phyloP scores from a whole-genome alignment of 2,113 vertebrate genomes.

The Rhadina sibilatrix region DNA sequence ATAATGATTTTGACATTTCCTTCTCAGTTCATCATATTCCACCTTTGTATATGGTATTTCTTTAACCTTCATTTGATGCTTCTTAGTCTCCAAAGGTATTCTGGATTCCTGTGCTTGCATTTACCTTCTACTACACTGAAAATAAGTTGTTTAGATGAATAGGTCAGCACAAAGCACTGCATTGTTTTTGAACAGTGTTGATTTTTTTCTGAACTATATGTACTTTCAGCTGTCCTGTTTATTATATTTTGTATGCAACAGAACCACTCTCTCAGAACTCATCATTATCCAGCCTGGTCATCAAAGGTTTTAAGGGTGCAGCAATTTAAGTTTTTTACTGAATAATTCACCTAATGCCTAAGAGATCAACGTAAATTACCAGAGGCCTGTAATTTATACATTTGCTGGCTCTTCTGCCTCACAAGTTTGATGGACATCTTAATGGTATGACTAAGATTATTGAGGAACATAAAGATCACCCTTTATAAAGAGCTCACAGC shows the following conservation, averaged over 20 bases:
- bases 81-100: background rate
- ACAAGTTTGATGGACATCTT: background rate
- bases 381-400: background rate
- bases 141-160: background rate
- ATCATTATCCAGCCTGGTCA: background rate
- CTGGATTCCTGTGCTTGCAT: background rate
- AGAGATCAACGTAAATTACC: background rate
- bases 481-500: background rate
- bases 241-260: background rate
- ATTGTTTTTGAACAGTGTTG: background rate
- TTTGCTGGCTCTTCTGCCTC: slow-evolving; percentile 19
- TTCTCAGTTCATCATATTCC: background rate
- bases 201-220: background rate
- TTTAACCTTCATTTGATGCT: background rate
- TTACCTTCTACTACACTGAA: background rate
- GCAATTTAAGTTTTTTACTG: background rate
- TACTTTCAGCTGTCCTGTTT: background rate
- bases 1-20: background rate
- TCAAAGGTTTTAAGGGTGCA: background rate
- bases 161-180: background rate
- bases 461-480: background rate
- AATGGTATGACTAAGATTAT: background rate
- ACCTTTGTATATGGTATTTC: background rate
- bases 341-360: background rate
- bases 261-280: background rate